These are phyloP conservation scores for Ursus arctos DNA, from an alignment of 2,113 vertebrate genomes.

Conservation along the genomic window DNA sequence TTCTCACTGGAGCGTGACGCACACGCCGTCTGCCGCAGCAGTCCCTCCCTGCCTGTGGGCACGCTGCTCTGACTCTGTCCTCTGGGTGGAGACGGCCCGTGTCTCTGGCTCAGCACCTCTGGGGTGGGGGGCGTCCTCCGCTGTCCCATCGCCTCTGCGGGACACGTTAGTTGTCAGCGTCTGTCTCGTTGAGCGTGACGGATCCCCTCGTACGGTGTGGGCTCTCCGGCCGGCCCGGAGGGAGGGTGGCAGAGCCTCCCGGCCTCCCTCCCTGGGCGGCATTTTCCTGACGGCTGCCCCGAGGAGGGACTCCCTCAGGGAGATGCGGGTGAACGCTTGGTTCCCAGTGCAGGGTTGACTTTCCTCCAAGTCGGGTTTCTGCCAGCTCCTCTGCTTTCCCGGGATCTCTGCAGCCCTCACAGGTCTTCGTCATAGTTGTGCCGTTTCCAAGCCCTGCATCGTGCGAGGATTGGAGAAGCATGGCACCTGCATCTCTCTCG, in stretches of 20 bases:
- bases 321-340: rapidly evolving
- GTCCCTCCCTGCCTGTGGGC: neutral
- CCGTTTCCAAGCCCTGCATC: neutral
- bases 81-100: neutral
- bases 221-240: neutral
- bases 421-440: neutral
- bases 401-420: neutral
- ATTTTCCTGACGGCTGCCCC: rapidly evolving
- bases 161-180: too few species aligned
- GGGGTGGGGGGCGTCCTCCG: neutral
- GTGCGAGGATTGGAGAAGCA: neutral
- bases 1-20: neutral
- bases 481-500: neutral
- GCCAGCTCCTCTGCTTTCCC: neutral
- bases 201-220: neutral
- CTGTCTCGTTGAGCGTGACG: neutral
- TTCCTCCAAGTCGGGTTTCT: neutral
- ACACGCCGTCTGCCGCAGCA: neutral
- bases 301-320: neutral
- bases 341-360: too few species aligned
- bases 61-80: too few species aligned
- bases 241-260: neutral
- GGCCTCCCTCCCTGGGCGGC: rapidly evolving
- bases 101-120: rapidly evolving
- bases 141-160: neutral